Base-by-base conservation (phyloP, 1,140 invertebrate genomes). In the Nixonia krombeini region DNA sequence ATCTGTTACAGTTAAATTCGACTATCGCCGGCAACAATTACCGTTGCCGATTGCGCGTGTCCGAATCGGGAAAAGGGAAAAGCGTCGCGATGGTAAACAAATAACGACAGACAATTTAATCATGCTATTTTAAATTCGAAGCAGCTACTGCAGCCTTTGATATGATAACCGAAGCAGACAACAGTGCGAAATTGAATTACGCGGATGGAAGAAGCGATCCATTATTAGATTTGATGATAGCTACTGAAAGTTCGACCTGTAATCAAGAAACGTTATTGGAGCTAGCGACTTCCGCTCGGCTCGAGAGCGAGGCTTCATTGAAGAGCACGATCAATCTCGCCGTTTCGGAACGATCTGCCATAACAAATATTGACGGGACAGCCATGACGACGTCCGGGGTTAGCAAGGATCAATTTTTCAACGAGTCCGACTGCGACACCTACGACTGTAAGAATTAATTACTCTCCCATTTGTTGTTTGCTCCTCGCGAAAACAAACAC, bases 361-460 rank as follows among this genome's bases (percentile, higher is more conserved):
- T 76, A 66, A 73, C 71, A 26, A 74, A 73, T 35, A 37, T 73
- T 46, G 9, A 51, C 50, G 31, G 63, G 38, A 49, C 72, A 10
- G 15, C 50, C 4, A 44, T 53, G 33, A 65, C 64, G 31, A 57
- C 53, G 45, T 17, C 45, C 16, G 42, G 45, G 3, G 26, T 57
- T 7, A 62, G 45, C 23, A 80, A 64, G 18, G 77, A 75, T 16
- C 79, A 72, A 51, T 83, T 79, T 45, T 76, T 83, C 29, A 67
- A 87, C 15, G 89, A 90, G 56, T 88, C 88, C 69, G 90, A 91
- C 73, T 90, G 89, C 74, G 90, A 91, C 73, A 86, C 87, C 38
- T 86, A 87, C 33, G 85, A 81, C 72, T 82, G 86, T 85, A 80
- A 71, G 72, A 53, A 44, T 67, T 62, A 53, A 62, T 53, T 45